Evolutionary conservation across 2,797 vertebrate genomes (phyloP), one percentile per base, ranked within the genome.

Genomic region (Esox masquinongy): DNA sequence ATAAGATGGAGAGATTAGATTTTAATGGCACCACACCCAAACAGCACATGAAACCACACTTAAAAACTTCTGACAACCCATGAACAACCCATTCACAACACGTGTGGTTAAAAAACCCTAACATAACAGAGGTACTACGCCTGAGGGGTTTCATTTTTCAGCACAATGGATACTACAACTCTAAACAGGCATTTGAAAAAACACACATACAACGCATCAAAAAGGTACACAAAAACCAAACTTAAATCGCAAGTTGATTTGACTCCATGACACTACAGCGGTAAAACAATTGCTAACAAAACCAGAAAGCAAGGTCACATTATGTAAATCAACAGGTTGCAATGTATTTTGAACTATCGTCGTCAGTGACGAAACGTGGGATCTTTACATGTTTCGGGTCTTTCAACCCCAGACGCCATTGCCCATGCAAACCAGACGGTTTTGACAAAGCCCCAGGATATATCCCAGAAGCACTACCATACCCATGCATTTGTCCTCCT

Each of bases 1-100:
- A 77, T 77, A 73, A 77, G 47, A 36, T 14, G 17, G 68, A 31
- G 22, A 73, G 53, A 72, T 72, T 24, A 59, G 53, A 31, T 61
- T 14, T 16, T 49, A 34, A 56, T 36, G 63, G 63, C 50, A 59
- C 61, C 76, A 49, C 70, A 68, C 49, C 71, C 47, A 16, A 59
- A 31, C 26, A 15, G 24, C 15, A 26, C 63, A 31, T 6, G 2
- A n/a, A 26, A 29, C 9, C 24, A 15, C 59, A 29, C 24, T 29
- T 29, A 63, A 22, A 63, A 29, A 4, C 59, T 29, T 15, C 24
- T 24, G 9, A 29, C 59, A 24, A 29, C 24, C 7, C 59, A 63
- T 63, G 63, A 29, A 24, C 22, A 61, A 61, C 22, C 22, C 22
- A 24, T 61, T 61, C 22, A 22, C 56, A 59, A 47, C 43, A 47